Percentiles rank a stretch among this genome's conserved stretches.
These are phyloP conservation scores for Neomicropteryx cornuta DNA, from an alignment of 1,140 invertebrate genomes.

Conservation along the genomic window DNA sequence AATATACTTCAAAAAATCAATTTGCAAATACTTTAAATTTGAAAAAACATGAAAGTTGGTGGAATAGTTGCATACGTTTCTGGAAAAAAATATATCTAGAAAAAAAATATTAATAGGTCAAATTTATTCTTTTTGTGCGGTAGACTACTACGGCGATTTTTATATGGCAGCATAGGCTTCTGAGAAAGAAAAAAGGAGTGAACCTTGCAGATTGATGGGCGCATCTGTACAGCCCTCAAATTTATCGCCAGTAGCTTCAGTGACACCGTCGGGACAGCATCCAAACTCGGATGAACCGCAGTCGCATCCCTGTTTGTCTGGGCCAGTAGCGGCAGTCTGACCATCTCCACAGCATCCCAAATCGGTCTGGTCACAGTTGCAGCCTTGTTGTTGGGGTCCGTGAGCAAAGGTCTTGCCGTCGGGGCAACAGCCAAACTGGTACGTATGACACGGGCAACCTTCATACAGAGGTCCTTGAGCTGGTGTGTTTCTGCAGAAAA, in stretches of 20 bases:
- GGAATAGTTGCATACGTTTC: no score
- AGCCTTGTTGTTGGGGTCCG: slow-evolving; percentile 66
- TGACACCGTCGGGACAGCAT: slow-evolving; percentile 76
- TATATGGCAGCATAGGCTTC: no score
- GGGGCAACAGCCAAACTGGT: slow-evolving; percentile 86
- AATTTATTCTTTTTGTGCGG: no score
- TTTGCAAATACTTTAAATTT: no score
- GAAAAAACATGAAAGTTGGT: no score
- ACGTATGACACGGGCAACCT: slow-evolving; percentile 77
- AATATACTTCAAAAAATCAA: no score
- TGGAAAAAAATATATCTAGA: no score
- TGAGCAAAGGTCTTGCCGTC: slow-evolving; percentile 75
- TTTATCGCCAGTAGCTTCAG: slow-evolving; percentile 67
- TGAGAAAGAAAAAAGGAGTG: no score
- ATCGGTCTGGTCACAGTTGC: slow-evolving; percentile 67
- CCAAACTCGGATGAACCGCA: slow-evolving; percentile 72
- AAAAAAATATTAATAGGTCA: no score
- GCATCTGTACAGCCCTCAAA: slow-evolving; percentile 70
- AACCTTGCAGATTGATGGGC: slow-evolving; percentile 53
- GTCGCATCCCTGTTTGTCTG: slow-evolving; percentile 57
- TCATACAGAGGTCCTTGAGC: slow-evolving; percentile 57
- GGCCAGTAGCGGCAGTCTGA: slow-evolving; percentile 59
- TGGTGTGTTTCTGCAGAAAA: slow-evolving; percentile 45
- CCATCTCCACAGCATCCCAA: slow-evolving; percentile 84
- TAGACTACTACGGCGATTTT: no score